Evolutionary conservation across 2,113 vertebrate species (phyloP).

Genomic region (Anser brachyrhynchus): DNA sequence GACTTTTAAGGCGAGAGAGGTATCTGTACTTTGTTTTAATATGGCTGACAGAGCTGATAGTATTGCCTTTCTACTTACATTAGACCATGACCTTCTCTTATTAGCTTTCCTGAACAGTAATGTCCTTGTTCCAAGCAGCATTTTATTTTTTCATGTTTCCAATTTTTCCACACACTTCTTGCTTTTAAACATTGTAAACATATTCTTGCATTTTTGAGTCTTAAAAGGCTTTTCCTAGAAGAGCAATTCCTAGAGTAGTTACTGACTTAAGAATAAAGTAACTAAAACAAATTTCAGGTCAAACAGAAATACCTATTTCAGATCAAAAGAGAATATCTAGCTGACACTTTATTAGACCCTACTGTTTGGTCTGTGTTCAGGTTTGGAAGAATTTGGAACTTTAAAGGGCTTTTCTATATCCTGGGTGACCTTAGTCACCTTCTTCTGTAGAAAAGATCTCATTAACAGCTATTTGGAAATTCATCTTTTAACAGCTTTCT

Average conservation of each 20-base stretch:
- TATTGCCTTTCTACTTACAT: background rate
- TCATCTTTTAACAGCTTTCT: background rate
- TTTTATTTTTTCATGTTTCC: background rate
- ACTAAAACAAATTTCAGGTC: background rate
- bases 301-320: background rate
- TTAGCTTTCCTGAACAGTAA: background rate
- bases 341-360: background rate
- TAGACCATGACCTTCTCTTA: background rate
- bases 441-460: background rate
- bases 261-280: background rate
- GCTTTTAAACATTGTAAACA: background rate
- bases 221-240: slow-evolving; percentile 6
- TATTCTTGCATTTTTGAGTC: background rate
- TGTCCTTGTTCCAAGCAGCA: background rate
- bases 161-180: background rate
- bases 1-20: background rate
- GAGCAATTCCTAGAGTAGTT: background rate
- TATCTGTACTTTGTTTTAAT: background rate
- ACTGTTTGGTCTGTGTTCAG: background rate
- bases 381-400: background rate
- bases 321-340: background rate
- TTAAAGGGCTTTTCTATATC: background rate
- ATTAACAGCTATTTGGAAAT: background rate
- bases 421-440: background rate
- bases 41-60: background rate